Base-by-base conservation (phyloP, 2,888 invertebrate genomes). In the Drosophila setosimentum region DNA sequence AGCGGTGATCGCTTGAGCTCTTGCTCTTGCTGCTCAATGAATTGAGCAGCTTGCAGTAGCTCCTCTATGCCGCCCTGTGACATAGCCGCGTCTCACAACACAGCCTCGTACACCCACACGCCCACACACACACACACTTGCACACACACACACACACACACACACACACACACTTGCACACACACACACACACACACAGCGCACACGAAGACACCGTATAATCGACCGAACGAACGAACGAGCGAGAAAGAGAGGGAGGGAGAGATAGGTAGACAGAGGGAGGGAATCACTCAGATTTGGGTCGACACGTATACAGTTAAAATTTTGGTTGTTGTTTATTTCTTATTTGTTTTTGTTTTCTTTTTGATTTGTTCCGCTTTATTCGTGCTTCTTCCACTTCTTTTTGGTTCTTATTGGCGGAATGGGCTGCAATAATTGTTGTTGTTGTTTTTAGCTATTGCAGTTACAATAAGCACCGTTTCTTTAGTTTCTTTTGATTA, bases 31-130 rank as follows among this genome's bases (percentile, higher is more conserved):
- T 91, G 88, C 88, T 92, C 93, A 86, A 93, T 61, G 78, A 66
- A 93, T 61, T 90, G 78, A 89, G 93, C 93, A 88, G 93, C 93
- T 84, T 90, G 76, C 58, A 93, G 77, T 76, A 93, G 91, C 79
- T 86, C 76, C 69, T 86, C 87, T 76, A 93, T 84, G 85, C 76
- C 73, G 67, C 48, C 68, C 70, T 75, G 79, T 82, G 89, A 87
- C 93, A 92, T 92, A 90, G 87, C 92, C 82, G 83, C 80, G 48
- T 51, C 66, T 70, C 69, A 40, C 76, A 45, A 55, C 76, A 57
- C 79, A 54, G 63, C 37, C 76, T 42, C 73, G 29, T 69, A 61
- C 80, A 32, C 60, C 33, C 62, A 70, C 70, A 68, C 66, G 49
- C 53, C 21, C 51, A 0, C 2, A 0, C 45, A 45, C 45, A 13